Evolutionary conservation across 2,113 vertebrate species (phyloP), one percentile per base, ranked within the genome.

Genomic region (Anguilla rostrata): DNA sequence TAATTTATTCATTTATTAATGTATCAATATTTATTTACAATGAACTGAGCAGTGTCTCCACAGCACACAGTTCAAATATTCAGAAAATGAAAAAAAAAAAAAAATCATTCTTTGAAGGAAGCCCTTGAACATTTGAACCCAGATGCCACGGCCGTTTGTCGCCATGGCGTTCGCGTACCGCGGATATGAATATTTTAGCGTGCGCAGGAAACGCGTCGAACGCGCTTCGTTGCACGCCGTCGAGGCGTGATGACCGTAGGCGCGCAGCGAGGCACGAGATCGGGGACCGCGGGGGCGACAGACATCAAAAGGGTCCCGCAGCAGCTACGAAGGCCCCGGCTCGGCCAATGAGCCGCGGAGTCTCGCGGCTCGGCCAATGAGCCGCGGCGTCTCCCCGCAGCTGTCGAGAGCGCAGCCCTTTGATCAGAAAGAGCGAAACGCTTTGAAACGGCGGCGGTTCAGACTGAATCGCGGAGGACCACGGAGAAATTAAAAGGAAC

Each of bases 171-270:
- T n/a, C 84, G 56, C 16, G n/a, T 22, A 60, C 63, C 63, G 66
- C 43, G 39, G 75, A 46, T 43, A 83, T 86, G 20, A 86, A 82
- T 86, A 86, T 83, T 86, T 78, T 29, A 86, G 26, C 0, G 60
- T 41, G 43, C 40, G 3, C 75, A 26, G 46, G 40, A 39, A 83
- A 82, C 75, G 53, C 78, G 82, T 83, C 63, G 82, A 34, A 60
- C 80, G 40, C 34, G 46, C 43, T 15, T 82, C n/a, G 39, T 86
- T 83, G 78, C 82, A 14, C 56, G 83, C 75, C 53, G 81, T 39
- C 71, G 22, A 86, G 40, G 12, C 22, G 71, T 79, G 57, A 80
- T 26, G 34, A 57, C 29, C 14, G 29, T 39, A 39, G 41, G 46
- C 34, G 53, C 46, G 9, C 8, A 80, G 49, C 53, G 29, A 80